Percentiles rank a stretch among this genome's conserved stretches.
phyloP scores from a whole-genome alignment of 2,113 vertebrate genomes.

The Malurus cyaneus region DNA sequence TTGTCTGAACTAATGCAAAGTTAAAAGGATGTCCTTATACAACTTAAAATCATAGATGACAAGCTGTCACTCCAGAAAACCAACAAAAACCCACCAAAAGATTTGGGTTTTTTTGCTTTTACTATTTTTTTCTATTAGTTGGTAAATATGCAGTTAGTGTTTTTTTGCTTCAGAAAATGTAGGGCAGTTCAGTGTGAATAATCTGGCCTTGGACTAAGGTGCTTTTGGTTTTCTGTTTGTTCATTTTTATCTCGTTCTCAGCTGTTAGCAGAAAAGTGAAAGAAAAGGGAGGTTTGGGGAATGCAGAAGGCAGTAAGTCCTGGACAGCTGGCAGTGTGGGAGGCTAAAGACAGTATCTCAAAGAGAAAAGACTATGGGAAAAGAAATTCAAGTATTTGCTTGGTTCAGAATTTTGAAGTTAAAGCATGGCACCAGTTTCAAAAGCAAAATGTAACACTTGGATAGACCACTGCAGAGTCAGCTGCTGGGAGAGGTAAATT shows the following conservation, averaged over 20 bases:
- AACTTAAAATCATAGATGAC: background rate
- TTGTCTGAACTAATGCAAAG: background rate
- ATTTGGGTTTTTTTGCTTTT: background rate
- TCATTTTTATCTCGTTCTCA: background rate
- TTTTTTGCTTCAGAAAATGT: background rate
- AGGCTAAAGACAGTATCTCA: background rate
- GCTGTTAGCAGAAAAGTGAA: background rate
- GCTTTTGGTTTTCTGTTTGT: background rate
- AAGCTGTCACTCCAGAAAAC: background rate
- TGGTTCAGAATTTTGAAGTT: background rate
- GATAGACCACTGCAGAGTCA: background rate
- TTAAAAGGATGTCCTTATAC: background rate
- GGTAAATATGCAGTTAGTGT: background rate
- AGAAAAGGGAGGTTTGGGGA: background rate
- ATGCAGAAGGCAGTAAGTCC: background rate
- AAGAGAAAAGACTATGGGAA: background rate
- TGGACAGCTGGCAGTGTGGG: background rate
- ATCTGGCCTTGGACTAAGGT: background rate
- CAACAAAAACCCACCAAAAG: accelerated
- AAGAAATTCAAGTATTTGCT: background rate
- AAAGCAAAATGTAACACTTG: background rate
- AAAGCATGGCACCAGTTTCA: background rate
- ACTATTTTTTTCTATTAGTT: background rate
- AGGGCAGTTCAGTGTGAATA: background rate
- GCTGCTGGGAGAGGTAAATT: background rate